phyloP scores from a whole-genome alignment of 2,888 invertebrate species.

The Apamea epomidion region DNA sequence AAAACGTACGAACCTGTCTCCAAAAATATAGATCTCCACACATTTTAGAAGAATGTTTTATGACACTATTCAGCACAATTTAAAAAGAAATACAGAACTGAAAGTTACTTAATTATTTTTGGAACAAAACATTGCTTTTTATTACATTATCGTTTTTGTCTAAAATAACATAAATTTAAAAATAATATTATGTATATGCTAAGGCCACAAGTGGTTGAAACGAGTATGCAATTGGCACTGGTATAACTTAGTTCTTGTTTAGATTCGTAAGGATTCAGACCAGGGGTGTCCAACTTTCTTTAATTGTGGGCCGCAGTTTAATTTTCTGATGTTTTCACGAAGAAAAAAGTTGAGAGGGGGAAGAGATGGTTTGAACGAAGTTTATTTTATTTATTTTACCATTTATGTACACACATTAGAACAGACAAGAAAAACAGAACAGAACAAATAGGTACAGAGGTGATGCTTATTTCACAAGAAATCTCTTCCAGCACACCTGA shows the following conservation, averaged over 20 bases:
- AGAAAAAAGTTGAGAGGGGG: not conserved
- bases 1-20: slow-evolving; percentile 54
- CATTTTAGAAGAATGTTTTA: slow-evolving; percentile 12
- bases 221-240: not conserved
- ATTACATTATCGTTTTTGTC: not conserved
- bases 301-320: not conserved
- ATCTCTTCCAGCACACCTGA: too few relatives aligned
- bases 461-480: too few relatives aligned
- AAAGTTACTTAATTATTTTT: not conserved
- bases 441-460: too few relatives aligned
- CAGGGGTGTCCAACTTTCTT: not conserved
- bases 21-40: slow-evolving; percentile 51
- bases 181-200: not conserved
- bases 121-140: not conserved
- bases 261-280: not conserved
- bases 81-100: not conserved
- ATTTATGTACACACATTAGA: too few relatives aligned
- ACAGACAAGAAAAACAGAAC: too few relatives aligned
- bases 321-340: not conserved
- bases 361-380: not conserved
- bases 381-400: too few relatives aligned
- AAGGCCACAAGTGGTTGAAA: not conserved
- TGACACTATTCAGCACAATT: not conserved
- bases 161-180: not conserved
- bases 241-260: not conserved